Evolutionary conservation across 2,113 vertebrate genomes (phyloP), one percentile per base, ranked within the genome.

Genomic region (Eurystomus gularis): DNA sequence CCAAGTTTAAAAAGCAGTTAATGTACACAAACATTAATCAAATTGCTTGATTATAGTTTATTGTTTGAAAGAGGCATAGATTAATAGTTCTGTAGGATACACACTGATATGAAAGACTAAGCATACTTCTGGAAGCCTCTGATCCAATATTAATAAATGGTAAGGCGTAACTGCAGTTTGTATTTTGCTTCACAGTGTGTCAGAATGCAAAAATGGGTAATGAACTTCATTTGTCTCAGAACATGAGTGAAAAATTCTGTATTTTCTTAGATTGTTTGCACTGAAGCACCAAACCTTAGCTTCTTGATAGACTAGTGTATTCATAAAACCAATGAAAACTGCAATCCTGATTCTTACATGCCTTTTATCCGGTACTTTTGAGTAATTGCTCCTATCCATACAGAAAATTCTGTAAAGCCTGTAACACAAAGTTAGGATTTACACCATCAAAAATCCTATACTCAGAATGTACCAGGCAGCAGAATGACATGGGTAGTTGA

Each of bases 51-150:
- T 96, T 92, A 65, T 35, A 80, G 60, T 96, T 95, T 96, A 93
- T 91, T 95, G 94, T 95, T 97, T 96, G 93, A 96, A 95, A 96
- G 81, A 84, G 35, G 55, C 35, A 40, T 71, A 89, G 91, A 96
- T 95, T 97, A 96, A 96, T 96, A 94, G 40, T 79, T 94, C 88
- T 90, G 28, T 46, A 83, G 88, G 71, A 90, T 96, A 94, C 91
- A 95, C 83, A 89, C 40, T 87, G 95, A 94, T 92, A 94, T 5
- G 80, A 66, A 92, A 94, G 78, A 39, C 37, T 84, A 91, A 82
- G 60, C 81, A 55, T 52, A 39, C 46, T 82, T 86, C 42, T 88
- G 55, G 51, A 92, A 84, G 60, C 61, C 42, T 86, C 54, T 82
- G 40, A 93, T 89, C 40, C 93, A 84, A 48, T 91, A 84, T 84